Percentiles rank a stretch among this genome's conserved stretches.
These are phyloP conservation scores for Eupithecia insigniata DNA, from an alignment of 2,888 invertebrate species.

Conservation along the genomic window DNA sequence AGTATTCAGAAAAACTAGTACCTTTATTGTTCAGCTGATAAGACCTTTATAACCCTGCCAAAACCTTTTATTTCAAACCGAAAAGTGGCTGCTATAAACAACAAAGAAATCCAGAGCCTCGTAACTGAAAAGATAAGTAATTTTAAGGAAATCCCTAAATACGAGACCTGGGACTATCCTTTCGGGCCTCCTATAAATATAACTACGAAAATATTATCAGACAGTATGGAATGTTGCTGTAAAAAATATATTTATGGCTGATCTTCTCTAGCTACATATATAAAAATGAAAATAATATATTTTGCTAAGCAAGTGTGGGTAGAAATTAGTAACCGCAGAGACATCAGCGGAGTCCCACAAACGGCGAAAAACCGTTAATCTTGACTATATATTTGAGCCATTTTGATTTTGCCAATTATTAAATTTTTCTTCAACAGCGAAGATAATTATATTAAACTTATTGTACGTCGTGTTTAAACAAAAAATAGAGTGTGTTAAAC, in stretches of 20 bases:
- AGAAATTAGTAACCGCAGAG: too few relatives aligned
- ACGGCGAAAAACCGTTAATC: too few relatives aligned
- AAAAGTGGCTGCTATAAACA: conserved; percentile 35
- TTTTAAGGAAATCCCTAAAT: conserved; percentile 62
- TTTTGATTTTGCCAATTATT: too few relatives aligned
- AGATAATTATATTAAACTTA: too few relatives aligned
- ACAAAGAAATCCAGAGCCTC: conserved; percentile 44
- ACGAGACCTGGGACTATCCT: conserved; percentile 60
- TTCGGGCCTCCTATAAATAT: conserved; percentile 61
- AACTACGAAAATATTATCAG: conserved; percentile 38
- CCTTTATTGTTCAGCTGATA: background rate
- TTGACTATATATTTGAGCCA: too few relatives aligned
- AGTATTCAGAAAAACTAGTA: background rate
- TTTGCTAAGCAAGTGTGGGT: too few relatives aligned
- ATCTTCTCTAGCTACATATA: too few relatives aligned
- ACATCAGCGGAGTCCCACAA: too few relatives aligned
- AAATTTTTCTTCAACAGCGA: too few relatives aligned
- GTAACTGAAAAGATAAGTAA: conserved; percentile 62
- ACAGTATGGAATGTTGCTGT: conserved; percentile 5
- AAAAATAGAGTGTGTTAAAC: too few relatives aligned
- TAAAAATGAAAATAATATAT: too few relatives aligned
- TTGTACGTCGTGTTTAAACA: too few relatives aligned
- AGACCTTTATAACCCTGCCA: conserved; percentile 7
- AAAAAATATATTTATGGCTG: background rate
- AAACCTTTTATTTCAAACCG: conserved; percentile 9